Evolutionary conservation across 2,113 vertebrate species (phyloP).

Genomic region (Ameiurus melas): DNA sequence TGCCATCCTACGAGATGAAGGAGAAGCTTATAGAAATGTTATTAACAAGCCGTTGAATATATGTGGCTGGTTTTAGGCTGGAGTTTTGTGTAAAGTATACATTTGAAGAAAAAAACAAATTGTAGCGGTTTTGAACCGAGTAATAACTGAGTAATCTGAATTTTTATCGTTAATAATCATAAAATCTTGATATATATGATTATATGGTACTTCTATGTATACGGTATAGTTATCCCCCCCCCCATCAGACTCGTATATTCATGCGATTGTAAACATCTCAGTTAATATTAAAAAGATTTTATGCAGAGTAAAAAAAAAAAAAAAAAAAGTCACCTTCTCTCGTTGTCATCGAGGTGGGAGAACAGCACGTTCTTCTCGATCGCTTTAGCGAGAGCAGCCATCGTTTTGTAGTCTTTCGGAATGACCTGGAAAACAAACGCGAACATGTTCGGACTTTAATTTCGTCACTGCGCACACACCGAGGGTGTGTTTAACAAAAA

Average conservation of each 20-base stretch:
- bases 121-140: not conserved
- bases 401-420: slow-evolving; percentile 99
- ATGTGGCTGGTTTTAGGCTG: too few species aligned
- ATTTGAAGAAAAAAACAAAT: too few species aligned
- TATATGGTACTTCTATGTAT: too few species aligned
- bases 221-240: too few species aligned
- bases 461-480: not conserved
- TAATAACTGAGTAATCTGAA: too few species aligned
- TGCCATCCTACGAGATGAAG: too few species aligned
- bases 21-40: too few species aligned
- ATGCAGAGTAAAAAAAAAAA: not conserved
- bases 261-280: not conserved
- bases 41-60: too few species aligned
- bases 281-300: not conserved
- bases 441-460: not conserved
- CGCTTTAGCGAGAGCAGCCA: slow-evolving; percentile 98
- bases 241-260: not conserved
- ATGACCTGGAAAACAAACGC: slow-evolving; percentile 80
- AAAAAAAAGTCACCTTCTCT: slow-evolving; percentile 81
- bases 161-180: not conserved
- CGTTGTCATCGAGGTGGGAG: slow-evolving; percentile 96
- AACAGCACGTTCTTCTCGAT: slow-evolving; percentile 99
- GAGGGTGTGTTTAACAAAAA: not conserved
- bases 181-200: too few species aligned
- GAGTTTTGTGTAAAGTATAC: too few species aligned